These are phyloP conservation scores for Pyrrhosoma nymphula DNA, from an alignment of 2,888 invertebrate genomes.

Conservation along the genomic window DNA sequence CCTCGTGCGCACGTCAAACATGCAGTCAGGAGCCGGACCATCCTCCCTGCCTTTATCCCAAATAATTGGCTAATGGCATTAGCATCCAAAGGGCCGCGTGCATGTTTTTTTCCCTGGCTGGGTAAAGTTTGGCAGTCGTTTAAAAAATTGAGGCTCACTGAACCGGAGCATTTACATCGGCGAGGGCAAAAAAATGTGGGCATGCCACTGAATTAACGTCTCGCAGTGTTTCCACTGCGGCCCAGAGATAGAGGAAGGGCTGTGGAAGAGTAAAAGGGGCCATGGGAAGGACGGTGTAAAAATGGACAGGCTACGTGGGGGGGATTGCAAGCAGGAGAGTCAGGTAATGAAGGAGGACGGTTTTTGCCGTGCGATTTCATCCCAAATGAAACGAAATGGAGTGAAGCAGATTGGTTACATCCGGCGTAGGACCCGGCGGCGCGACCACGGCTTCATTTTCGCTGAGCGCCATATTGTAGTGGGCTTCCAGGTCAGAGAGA, in stretches of 20 bases:
- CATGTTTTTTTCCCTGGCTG: background rate
- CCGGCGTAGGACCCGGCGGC: background rate
- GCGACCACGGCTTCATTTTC: background rate
- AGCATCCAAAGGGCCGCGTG: background rate
- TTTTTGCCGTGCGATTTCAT: constrained; percentile 38
- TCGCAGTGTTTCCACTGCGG: background rate
- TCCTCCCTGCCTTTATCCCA: background rate
- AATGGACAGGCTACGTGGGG: background rate
- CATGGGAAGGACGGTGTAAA: background rate
- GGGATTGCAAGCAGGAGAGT: background rate
- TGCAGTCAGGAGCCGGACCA: background rate
- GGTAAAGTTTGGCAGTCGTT: background rate
- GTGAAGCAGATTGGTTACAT: constrained; percentile 26
- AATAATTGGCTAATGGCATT: constrained; percentile 28
- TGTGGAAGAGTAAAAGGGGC: background rate
- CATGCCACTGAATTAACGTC: constrained; percentile 26
- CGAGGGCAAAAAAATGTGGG: background rate
- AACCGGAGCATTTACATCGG: background rate
- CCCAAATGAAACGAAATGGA: background rate
- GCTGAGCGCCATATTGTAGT: background rate
- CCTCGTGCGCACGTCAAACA: background rate
- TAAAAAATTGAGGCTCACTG: background rate
- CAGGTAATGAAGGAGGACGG: background rate
- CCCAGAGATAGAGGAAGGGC: background rate
- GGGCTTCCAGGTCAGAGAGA: background rate